A percentile compares a stretch with the other conserved stretches of the same genome.
Evolutionary conservation across 2,113 vertebrate genomes (phyloP).

Genomic region (Cochlearius cochlearius): DNA sequence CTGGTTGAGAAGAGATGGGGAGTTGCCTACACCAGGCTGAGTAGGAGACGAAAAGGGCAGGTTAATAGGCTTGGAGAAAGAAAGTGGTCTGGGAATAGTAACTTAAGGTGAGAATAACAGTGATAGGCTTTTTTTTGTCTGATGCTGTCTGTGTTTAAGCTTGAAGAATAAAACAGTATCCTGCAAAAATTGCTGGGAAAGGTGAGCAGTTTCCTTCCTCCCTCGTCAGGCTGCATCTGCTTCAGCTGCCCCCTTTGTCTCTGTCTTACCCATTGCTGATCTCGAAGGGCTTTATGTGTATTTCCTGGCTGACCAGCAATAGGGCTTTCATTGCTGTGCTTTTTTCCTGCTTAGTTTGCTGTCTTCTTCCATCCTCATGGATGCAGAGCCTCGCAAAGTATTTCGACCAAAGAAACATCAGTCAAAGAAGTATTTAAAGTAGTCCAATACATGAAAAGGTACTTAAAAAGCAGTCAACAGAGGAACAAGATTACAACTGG

Average conservation of each 20-base stretch:
- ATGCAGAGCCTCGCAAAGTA: neutral
- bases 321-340: neutral
- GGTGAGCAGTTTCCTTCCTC: neutral
- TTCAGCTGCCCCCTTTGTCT: neutral
- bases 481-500: neutral
- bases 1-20: neutral
- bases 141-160: neutral
- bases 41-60: neutral
- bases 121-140: neutral
- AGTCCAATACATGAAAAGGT: neutral
- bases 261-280: neutral
- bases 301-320: neutral
- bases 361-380: neutral
- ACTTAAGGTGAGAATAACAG: neutral
- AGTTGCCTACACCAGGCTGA: neutral
- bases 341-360: neutral
- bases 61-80: neutral
- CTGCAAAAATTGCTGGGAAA: neutral
- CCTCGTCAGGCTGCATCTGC: neutral
- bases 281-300: neutral
- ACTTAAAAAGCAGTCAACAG: neutral
- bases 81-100: neutral
- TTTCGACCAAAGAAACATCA: neutral
- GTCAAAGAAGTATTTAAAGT: neutral
- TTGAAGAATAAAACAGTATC: neutral